A percentile compares a stretch with the other conserved stretches of the same genome.
These are phyloP conservation scores for Gobio occitaniae DNA, from an alignment of 2,797 vertebrate species.

Conservation along the genomic window DNA sequence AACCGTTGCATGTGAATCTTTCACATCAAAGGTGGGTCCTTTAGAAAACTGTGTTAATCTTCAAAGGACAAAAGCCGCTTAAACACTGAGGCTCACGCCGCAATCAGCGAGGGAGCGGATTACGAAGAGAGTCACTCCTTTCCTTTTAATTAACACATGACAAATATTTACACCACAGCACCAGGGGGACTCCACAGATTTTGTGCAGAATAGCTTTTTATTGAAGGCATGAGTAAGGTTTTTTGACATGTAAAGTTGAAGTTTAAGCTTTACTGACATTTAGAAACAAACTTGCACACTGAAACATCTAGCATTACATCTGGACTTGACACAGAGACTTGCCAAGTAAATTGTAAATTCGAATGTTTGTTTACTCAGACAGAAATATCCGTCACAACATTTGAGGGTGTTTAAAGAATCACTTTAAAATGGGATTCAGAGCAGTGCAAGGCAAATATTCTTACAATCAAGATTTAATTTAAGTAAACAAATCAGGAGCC, in stretches of 20 bases:
- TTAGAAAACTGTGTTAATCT: slow-evolving; percentile 46
- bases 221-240: slow-evolving; percentile 6
- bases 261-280: slow-evolving; percentile 25
- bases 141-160: slow-evolving; percentile 47
- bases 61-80: slow-evolving; percentile 56
- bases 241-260: background rate
- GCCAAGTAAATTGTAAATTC: slow-evolving; percentile 1
- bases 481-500: background rate
- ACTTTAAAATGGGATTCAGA: background rate
- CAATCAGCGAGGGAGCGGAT: slow-evolving; percentile 13
- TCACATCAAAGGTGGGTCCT: slow-evolving; percentile 49
- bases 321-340: slow-evolving; percentile 20
- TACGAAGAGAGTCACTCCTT: background rate
- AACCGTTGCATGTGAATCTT: slow-evolving; percentile 19
- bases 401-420: slow-evolving; percentile 15
- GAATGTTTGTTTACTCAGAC: slow-evolving; percentile 7
- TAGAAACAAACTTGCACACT: slow-evolving; percentile 14
- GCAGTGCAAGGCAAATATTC: background rate
- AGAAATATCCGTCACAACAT: background rate
- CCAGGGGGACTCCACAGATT: background rate
- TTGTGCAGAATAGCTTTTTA: background rate
- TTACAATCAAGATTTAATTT: background rate
- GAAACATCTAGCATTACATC: slow-evolving; percentile 31
- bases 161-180: slow-evolving; percentile 47
- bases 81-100: slow-evolving; percentile 20